phyloP scores from a whole-genome alignment of 2,888 invertebrate genomes.

The Limulus polyphemus region DNA sequence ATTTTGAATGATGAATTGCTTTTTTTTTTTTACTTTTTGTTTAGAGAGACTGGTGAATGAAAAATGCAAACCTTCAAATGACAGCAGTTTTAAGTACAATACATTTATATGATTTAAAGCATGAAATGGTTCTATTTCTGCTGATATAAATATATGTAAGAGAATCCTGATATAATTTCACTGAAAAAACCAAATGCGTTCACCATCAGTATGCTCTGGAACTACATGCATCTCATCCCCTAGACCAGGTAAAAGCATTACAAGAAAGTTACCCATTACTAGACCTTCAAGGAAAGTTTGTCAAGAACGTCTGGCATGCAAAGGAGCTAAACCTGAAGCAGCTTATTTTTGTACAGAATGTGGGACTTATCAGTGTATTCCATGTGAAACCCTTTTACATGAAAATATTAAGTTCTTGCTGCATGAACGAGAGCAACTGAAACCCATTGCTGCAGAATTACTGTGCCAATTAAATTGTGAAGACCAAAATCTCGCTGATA shows the following conservation, averaged over 20 bases:
- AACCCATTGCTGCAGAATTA: conserved; percentile 29
- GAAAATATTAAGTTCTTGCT: conserved; percentile 30
- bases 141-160: no score
- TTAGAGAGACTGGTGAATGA: no score
- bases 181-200: no score
- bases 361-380: conserved; percentile 34
- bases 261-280: conserved; percentile 4
- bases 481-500: conserved; percentile 35
- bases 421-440: conserved; percentile 32
- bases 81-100: no score
- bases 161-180: no score
- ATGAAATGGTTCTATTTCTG: no score
- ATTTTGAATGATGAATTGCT: no score
- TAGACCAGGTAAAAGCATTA: not conserved
- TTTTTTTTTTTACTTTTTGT: no score
- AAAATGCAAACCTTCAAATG: no score
- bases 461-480: conserved; percentile 34
- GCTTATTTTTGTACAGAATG: conserved; percentile 34
- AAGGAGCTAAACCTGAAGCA: conserved; percentile 29
- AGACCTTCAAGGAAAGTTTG: conserved; percentile 21
- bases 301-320: conserved; percentile 25
- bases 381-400: conserved; percentile 35
- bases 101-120: no score
- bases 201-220: no score
- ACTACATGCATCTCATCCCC: not conserved